phyloP scores from a whole-genome alignment of 2,113 vertebrate species.

The Abramis brama region DNA sequence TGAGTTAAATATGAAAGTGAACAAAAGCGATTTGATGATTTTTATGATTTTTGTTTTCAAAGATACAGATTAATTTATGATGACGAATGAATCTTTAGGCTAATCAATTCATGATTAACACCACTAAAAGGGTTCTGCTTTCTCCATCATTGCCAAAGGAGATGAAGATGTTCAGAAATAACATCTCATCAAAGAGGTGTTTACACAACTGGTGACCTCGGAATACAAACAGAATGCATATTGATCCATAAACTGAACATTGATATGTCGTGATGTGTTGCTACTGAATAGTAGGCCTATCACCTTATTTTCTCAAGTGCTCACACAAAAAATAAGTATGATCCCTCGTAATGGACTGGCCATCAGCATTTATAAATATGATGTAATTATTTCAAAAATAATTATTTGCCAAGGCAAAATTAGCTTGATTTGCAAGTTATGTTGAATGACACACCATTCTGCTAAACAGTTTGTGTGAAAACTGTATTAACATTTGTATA shows the following conservation, averaged over 20 bases:
- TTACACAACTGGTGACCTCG: neutral
- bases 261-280: too few species aligned
- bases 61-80: neutral
- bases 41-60: neutral
- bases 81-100: neutral
- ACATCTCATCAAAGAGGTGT: neutral
- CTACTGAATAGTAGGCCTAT: too few species aligned
- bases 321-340: too few species aligned
- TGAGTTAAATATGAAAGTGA: neutral
- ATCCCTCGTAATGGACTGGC: too few species aligned
- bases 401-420: neutral
- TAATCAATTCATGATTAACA: neutral
- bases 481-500: neutral
- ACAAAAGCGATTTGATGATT: neutral
- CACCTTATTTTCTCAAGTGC: too few species aligned
- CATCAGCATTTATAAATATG: neutral
- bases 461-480: neutral
- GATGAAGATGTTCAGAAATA: neutral
- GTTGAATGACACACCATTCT: neutral
- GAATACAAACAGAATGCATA: neutral
- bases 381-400: neutral
- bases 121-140: neutral
- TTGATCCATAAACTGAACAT: too few species aligned
- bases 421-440: neutral
- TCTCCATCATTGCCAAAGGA: neutral